Conservation (phyloP, 2,113 vertebrate genomes). For the Phainopepla nitens region DNA sequence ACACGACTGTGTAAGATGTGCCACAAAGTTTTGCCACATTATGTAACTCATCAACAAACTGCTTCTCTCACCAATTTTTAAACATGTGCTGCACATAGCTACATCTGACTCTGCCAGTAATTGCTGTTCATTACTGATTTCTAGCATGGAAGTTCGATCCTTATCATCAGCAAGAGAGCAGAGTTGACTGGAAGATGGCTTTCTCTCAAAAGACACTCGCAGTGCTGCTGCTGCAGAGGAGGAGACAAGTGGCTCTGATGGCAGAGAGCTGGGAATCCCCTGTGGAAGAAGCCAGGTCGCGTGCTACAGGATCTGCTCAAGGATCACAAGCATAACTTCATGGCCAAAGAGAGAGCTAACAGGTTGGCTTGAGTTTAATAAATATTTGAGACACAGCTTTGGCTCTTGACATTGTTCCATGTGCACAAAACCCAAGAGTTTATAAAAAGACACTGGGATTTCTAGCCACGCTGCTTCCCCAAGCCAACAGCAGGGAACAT, state of each 20-base stretch:
- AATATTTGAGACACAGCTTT: not conserved
- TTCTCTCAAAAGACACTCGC: not conserved
- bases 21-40: not conserved
- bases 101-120: not conserved
- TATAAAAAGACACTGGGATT: not conserved
- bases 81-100: not conserved
- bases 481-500: not conserved
- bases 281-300: not conserved
- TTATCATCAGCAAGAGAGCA: not conserved
- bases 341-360: not conserved
- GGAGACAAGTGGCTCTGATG: not conserved
- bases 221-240: not conserved
- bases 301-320: not conserved
- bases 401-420: not conserved
- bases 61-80: not conserved
- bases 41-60: fast-evolving
- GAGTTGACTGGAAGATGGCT: not conserved
- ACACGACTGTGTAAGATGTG: fast-evolving
- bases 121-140: not conserved
- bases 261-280: not conserved
- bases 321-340: not conserved
- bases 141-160: not conserved
- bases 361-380: not conserved
- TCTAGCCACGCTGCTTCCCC: not conserved
- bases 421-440: not conserved